Conservation (phyloP, 2,797 vertebrate genomes). For the Mergus octosetaceus region DNA sequence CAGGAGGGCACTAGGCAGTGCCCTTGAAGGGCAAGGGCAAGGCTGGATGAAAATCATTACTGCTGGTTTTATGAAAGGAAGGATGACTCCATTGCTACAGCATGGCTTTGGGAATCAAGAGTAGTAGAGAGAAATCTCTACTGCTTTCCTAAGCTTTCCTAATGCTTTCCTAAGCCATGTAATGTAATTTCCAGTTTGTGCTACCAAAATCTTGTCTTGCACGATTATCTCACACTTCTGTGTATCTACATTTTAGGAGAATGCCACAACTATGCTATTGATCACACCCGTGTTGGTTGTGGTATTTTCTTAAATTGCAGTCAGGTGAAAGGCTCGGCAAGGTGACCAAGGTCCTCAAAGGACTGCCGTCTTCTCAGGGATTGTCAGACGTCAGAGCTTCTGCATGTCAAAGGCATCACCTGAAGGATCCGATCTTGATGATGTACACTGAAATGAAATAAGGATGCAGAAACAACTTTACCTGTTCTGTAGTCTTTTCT, state of each 20-base stretch:
- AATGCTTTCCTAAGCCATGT: background rate
- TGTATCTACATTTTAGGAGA: conserved; percentile 13
- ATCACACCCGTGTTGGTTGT: background rate
- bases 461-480: background rate
- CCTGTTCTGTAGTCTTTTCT: background rate
- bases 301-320: background rate
- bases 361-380: background rate
- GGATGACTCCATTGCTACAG: background rate
- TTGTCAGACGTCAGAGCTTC: background rate
- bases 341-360: background rate
- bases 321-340: background rate
- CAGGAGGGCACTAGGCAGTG: background rate
- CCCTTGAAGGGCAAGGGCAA: background rate
- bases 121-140: too few species aligned
- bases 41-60: background rate
- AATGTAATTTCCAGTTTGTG: background rate
- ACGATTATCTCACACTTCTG: background rate
- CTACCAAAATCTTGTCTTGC: background rate
- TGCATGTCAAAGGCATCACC: background rate
- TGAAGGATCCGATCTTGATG: background rate
- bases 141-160: conserved; percentile 1
- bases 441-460: background rate
- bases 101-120: background rate
- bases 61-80: background rate
- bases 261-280: background rate